Conservation (phyloP, 2,888 invertebrate genomes). For the Aethes cnicana region DNA sequence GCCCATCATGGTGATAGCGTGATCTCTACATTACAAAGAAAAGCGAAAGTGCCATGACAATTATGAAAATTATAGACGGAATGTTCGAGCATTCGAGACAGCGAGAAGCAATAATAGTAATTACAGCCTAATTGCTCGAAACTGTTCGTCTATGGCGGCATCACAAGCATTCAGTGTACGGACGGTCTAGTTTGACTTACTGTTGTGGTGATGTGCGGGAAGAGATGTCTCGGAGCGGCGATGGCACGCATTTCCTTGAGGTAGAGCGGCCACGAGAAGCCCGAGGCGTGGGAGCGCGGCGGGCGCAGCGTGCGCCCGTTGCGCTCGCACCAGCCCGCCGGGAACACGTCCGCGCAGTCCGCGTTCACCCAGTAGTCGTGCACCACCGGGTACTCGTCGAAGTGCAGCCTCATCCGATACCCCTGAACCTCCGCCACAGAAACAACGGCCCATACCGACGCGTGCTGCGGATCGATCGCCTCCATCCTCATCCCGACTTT, state of each 20-base stretch:
- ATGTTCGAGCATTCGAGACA: too few species aligned
- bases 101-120: too few species aligned
- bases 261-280: slow-evolving; percentile 93
- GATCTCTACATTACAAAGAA: too few species aligned
- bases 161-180: too few species aligned
- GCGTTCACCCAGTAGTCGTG: slow-evolving; percentile 97
- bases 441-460: slow-evolving; percentile 93
- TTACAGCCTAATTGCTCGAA: too few species aligned
- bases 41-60: too few species aligned
- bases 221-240: slow-evolving; percentile 90
- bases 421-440: slow-evolving; percentile 92
- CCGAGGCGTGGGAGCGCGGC: slow-evolving; percentile 85
- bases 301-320: slow-evolving; percentile 90
- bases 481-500: slow-evolving; percentile 94
- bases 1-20: too few species aligned
- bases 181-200: too few species aligned
- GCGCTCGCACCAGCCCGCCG: slow-evolving; percentile 96
- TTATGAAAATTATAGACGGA: too few species aligned
- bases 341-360: slow-evolving; percentile 95
- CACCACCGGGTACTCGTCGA: slow-evolving; percentile 94
- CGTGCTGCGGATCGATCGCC: slow-evolving; percentile 96
- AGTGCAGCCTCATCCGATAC: slow-evolving; percentile 92
- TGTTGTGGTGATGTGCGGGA: slow-evolving; percentile 85
- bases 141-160: too few species aligned
- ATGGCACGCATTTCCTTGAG: slow-evolving; percentile 87